Base-by-base conservation (phyloP, 1,140 invertebrate species). In the Listronotus oregonensis region DNA sequence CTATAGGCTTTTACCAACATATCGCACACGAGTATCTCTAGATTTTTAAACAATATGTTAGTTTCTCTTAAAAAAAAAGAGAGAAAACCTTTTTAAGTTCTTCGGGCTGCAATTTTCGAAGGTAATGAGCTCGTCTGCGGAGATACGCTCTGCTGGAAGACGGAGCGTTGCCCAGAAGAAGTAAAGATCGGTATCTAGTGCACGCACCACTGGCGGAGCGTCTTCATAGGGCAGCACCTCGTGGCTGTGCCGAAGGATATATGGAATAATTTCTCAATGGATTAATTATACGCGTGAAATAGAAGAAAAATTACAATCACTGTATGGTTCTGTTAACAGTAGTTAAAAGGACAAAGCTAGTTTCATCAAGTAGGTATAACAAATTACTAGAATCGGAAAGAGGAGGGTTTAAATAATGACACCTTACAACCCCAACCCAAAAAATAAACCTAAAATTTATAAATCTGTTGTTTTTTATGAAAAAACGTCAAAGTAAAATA, bases 41-140 rank as follows among this genome's bases (percentile, higher is more conserved):
- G 7, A 18, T 17, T 46, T 46, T 46, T 18, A 46, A 18, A 46
- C 43, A 46, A 17, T 18, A 7, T 21, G 6, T 9, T 52, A 0
- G n/a, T 52, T 52, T 21, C 21, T 31, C 6, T 14, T 6, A 52
- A 52, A 47, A 52, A 52, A 47, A 47, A 47, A 14, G 21, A 47
- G 8, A 14, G 21, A 21, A 21, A 52, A 52, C 5, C n/a, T 21
- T 21, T 14, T 14, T n/a, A 52, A 11, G 50, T n/a, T 21, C 15
- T 15, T 50, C 47, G 15, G 60, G 55, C 57, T 60, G 70, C 70
- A 71, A 71, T 71, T 71, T 64, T 71, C 70, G 62, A 63, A 66
- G 64, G 70, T 71, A 71, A 71, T 71, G 70, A 71, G 70, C 66
- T 71, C 64, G 70, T 66, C 54, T 62, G 61, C 51, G 70, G 70